A percentile compares a stretch with the other conserved stretches of the same genome.
Conservation (phyloP, 2,113 vertebrate genomes). For the Chrysemys picta region DNA sequence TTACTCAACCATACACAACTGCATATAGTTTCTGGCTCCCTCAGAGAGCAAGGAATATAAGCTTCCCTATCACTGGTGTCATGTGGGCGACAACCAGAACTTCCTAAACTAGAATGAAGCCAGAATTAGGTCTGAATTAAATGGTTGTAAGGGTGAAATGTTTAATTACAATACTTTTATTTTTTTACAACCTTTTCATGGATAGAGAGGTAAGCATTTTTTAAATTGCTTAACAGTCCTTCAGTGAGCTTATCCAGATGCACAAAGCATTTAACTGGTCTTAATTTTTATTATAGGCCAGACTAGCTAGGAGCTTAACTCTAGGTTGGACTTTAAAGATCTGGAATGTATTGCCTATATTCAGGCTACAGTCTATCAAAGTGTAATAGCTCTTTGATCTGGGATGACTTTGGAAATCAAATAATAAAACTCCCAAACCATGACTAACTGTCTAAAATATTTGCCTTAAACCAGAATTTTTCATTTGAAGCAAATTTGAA, state of each 20-base stretch:
- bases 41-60: not conserved
- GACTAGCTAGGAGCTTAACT: not conserved
- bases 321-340: not conserved
- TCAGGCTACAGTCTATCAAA: not conserved
- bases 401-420: not conserved
- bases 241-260: not conserved
- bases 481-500: not conserved
- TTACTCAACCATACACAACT: accelerated
- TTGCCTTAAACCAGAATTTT: not conserved
- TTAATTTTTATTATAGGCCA: not conserved
- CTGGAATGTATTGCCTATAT: not conserved
- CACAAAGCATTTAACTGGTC: not conserved
- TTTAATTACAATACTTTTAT: not conserved
- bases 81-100: not conserved
- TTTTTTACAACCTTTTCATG: not conserved
- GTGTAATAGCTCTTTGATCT: not conserved
- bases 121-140: not conserved
- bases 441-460: not conserved
- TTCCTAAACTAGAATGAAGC: not conserved
- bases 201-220: not conserved
- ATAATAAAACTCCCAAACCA: not conserved
- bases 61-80: not conserved
- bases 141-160: not conserved
- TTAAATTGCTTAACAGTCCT: not conserved
- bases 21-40: not conserved